Base-by-base conservation (phyloP, 2,888 invertebrate species). In the Noctua janthina region DNA sequence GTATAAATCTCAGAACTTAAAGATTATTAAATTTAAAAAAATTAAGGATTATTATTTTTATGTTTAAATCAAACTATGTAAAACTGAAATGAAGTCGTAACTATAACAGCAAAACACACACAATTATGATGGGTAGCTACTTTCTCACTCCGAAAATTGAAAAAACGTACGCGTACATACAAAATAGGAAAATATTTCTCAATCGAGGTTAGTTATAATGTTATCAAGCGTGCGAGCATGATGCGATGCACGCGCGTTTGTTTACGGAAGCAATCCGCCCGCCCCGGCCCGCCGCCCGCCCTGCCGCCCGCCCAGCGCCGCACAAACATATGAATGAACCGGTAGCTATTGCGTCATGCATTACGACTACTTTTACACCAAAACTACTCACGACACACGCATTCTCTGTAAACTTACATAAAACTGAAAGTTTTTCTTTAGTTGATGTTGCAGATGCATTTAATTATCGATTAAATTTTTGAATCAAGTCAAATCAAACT, bases 271-370 rank as follows among this genome's bases (percentile, higher is more conserved):
- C 82, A 74, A 70, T 54, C 79, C 75, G 76, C 82, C 84, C 86
- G 68, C 81, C 79, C 82, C 78, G 69, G 82, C 86, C 88, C 88
- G 87, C 89, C 91, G 74, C 78, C 81, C 74, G 74, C 79, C 79
- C 54, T 20, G 54, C 51, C 51, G 84, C 79, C 51, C 51, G 84
- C 79, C 79, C 74, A 76, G 79, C 77, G 78, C 84, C 78, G 81
- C 83, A 84, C 88, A 79, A 87, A 86, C 88, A 91, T 89, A 89
- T 93, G 92, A 94, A 94, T 93, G 93, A 90, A 91, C 79, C 85
- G 77, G 78, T 79, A 88, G 75, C 83, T 87, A 84, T 91, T 91
- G 87, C 89, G 86, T 87, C 84, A 90, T 86, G 76, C 82, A 82
- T 86, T 79, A 81, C 84, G 80, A 74, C 79, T 77, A 73, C 71